A percentile compares a stretch with the other conserved stretches of the same genome.
phyloP scores from a whole-genome alignment of 2,888 invertebrate species.

The Dexiosoma caninum region DNA sequence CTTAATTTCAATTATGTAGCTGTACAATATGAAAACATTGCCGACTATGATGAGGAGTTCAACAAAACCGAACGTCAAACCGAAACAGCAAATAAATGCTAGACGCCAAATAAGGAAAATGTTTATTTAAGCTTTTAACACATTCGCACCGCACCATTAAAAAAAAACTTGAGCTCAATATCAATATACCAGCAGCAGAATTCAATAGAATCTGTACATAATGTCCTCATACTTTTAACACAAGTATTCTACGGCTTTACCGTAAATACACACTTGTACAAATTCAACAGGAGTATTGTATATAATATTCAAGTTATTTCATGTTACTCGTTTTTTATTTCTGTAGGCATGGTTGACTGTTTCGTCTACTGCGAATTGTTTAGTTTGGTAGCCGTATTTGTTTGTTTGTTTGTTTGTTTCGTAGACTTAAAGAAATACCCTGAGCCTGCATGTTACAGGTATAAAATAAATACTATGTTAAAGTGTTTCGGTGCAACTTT shows the following conservation, averaged over 20 bases:
- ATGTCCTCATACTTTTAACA: neutral
- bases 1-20: conserved; percentile 18
- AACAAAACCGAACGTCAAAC: neutral
- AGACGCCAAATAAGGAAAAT: conserved; percentile 60
- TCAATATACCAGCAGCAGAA: conserved; percentile 41
- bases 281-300: conserved; percentile 47
- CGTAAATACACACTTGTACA: neutral
- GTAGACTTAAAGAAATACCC: conserved; percentile 23
- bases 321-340: neutral
- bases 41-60: neutral
- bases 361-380: conserved; percentile 8
- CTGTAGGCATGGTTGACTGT: conserved; percentile 29
- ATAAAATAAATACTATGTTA: conserved; percentile 28
- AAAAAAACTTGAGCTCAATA: conserved; percentile 38
- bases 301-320: conserved; percentile 42
- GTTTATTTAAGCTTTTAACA: conserved; percentile 74
- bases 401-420: conserved; percentile 14
- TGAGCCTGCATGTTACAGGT: conserved; percentile 8
- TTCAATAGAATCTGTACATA: conserved; percentile 25
- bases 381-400: conserved; percentile 22
- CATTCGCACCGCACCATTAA: conserved; percentile 64
- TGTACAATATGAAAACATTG: neutral
- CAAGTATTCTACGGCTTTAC: neutral
- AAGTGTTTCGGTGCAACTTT: neutral
- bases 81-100: conserved; percentile 35